Percentiles rank a stretch among this genome's conserved stretches.
These are phyloP conservation scores for Dorcus parallelipipedus DNA, from an alignment of 2,888 invertebrate species.

Conservation along the genomic window DNA sequence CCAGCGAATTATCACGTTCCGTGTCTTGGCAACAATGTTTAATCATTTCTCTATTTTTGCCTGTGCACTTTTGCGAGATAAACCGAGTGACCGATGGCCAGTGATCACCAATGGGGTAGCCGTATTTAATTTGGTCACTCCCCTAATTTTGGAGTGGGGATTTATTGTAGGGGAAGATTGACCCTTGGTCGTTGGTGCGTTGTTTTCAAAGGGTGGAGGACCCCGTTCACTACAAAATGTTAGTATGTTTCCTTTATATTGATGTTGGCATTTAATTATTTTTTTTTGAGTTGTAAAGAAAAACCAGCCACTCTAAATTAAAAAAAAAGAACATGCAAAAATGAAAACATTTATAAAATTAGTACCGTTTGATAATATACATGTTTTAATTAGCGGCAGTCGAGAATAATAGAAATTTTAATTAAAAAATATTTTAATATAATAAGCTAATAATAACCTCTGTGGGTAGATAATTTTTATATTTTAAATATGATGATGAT, in stretches of 20 bases:
- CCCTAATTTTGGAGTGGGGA: slow-evolving; percentile 29
- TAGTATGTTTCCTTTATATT: slow-evolving; percentile 1
- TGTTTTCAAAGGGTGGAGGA: slow-evolving; percentile 7
- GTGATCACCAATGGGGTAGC: slow-evolving; percentile 35
- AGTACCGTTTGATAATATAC: no score
- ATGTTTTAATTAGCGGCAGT: no score
- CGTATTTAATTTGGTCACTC: slow-evolving; percentile 30
- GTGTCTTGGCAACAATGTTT: neutral
- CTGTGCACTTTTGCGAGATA: neutral
- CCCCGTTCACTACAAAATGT: slow-evolving; percentile 7
- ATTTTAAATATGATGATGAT: no score
- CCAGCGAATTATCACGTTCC: neutral
- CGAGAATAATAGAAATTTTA: no score
- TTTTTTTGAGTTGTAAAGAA: neutral
- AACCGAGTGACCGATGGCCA: slow-evolving; percentile 40
- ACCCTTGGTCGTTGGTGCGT: slow-evolving; percentile 34
- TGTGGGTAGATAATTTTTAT: no score
- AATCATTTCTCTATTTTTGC: neutral
- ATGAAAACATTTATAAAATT: no score
- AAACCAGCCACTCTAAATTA: no score
- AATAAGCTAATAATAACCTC: no score
- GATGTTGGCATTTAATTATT: neutral
- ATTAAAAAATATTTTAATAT: no score
- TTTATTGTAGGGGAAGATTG: slow-evolving; percentile 31
- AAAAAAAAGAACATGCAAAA: no score